A percentile compares a stretch with the other conserved stretches of the same genome.
Conservation (phyloP, 2,797 vertebrate genomes). For the Paguma larvata region DNA sequence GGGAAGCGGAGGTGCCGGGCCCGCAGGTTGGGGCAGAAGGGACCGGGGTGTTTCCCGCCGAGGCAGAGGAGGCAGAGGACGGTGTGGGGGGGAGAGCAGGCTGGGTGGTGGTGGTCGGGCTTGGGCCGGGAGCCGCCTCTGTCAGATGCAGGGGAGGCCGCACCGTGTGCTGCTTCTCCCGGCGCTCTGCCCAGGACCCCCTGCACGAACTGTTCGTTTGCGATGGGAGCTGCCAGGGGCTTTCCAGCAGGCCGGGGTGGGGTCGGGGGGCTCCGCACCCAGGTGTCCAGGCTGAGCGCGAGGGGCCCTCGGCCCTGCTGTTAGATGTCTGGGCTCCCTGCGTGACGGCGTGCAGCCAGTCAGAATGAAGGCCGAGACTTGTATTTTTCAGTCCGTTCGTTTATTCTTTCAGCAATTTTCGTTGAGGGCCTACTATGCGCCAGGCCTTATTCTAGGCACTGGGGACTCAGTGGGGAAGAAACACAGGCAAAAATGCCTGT, state of each 20-base stretch:
- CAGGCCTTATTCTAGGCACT: too few species aligned
- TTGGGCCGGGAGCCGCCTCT: neutral
- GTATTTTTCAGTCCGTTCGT: neutral
- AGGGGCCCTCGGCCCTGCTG: neutral
- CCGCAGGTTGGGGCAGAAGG: neutral
- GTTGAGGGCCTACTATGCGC: neutral
- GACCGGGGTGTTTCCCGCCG: neutral
- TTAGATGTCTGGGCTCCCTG: neutral
- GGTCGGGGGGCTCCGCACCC: neutral
- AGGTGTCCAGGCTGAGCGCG: neutral
- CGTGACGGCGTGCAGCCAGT: neutral
- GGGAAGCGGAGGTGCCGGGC: neutral
- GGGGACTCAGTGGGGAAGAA: neutral
- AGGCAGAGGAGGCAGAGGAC: neutral
- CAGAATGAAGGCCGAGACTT: neutral
- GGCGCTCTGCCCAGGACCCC: neutral
- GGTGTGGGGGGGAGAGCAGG: neutral
- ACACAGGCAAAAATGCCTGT: neutral
- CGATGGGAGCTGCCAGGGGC: neutral
- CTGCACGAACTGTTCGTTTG: neutral
- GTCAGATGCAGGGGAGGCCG: neutral
- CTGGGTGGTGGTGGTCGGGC: fast-evolving
- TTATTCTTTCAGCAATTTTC: neutral
- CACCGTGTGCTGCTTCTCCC: too few species aligned
- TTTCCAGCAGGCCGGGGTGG: neutral